Base-by-base conservation (phyloP, 2,113 vertebrate species). In the Cairina moschata region DNA sequence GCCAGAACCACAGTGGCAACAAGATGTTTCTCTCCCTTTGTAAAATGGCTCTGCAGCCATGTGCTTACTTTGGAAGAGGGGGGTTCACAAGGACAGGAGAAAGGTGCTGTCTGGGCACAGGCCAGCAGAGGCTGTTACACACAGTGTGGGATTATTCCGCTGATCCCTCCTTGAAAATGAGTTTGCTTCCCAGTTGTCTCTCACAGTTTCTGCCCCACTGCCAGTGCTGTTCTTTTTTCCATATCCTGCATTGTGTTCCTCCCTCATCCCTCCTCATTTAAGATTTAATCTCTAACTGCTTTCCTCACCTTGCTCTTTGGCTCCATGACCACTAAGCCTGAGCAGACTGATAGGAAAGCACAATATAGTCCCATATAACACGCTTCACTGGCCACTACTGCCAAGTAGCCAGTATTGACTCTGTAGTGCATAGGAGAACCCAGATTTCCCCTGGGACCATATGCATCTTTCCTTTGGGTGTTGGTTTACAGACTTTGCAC, bases 301-400 rank as follows among this genome's bases (percentile, higher is more conserved):
- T 66, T 31, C 13, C 17, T 18, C 17, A 31, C 18, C 28, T 36
- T 73, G 28, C 31, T 74, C 8, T 66, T 58, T 25, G 89, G 6
- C 36, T 72, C 15, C 55, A 31, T 79, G 40, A 0, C 3, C 44
- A 8, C 31, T 50, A 44, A 78, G 75, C 13, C 14, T 79, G 31
- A 82, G 55, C 9, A n/a, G 9, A 11, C 23, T 78, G 31, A 44
- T 32, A 66, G 15, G 34, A 73, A 62, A 88, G 40, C 48, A 42
- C 6, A 15, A 3, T 38, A 13, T 52, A 15, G 38, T 17, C 84
- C 55, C 8, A 0, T 15, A 20, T 42, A 22, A 46, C 68, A 50
- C 1, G 40, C 18, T 67, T 79, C 36, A 22, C 16, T 63, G 40
- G 31, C 25, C 0, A 0, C 42, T 59, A 13, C 14, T 73, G 26